Percentiles rank a stretch among this genome's conserved stretches.
phyloP scores from a whole-genome alignment of 2,888 invertebrate species.

The Caenorhabditis wallacei region DNA sequence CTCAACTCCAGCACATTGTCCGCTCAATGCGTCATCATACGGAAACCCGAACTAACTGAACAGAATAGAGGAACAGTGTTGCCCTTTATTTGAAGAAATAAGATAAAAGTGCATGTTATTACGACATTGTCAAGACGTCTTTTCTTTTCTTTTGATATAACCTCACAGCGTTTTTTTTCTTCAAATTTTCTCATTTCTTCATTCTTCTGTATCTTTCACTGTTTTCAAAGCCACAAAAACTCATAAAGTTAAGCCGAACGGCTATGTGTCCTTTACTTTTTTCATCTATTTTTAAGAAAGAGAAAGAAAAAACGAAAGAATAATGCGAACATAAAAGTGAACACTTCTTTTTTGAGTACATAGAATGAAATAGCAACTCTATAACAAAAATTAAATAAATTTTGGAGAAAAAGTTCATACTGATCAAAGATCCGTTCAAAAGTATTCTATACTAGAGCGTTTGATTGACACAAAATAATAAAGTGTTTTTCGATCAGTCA shows the following conservation, averaged over 20 bases:
- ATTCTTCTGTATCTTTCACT: neutral
- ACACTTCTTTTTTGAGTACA: neutral
- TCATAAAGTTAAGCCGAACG: slow-evolving; percentile 55
- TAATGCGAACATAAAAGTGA: neutral
- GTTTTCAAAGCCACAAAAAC: slow-evolving; percentile 29
- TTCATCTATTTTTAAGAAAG: slow-evolving; percentile 24
- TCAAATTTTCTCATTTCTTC: slow-evolving; percentile 7
- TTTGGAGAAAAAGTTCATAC: slow-evolving; percentile 1
- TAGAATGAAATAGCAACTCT: no score
- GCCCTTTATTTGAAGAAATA: slow-evolving; percentile 1
- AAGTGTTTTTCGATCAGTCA: slow-evolving; percentile 61
- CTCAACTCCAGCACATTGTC: slow-evolving; percentile 45
- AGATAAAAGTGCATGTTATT: slow-evolving; percentile 8
- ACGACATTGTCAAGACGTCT: neutral
- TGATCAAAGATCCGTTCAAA: neutral
- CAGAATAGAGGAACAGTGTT: slow-evolving; percentile 1
- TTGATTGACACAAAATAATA: slow-evolving; percentile 43
- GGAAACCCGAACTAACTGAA: slow-evolving; percentile 15
- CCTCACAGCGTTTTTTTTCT: neutral
- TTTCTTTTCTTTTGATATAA: neutral
- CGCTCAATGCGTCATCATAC: slow-evolving; percentile 42
- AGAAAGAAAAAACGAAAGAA: slow-evolving; percentile 3
- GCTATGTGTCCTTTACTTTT: slow-evolving; percentile 40
- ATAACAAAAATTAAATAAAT: no score
- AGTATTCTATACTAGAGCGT: neutral